phyloP scores from a whole-genome alignment of 2,113 vertebrate species.

The Macroglossus sobrinus region DNA sequence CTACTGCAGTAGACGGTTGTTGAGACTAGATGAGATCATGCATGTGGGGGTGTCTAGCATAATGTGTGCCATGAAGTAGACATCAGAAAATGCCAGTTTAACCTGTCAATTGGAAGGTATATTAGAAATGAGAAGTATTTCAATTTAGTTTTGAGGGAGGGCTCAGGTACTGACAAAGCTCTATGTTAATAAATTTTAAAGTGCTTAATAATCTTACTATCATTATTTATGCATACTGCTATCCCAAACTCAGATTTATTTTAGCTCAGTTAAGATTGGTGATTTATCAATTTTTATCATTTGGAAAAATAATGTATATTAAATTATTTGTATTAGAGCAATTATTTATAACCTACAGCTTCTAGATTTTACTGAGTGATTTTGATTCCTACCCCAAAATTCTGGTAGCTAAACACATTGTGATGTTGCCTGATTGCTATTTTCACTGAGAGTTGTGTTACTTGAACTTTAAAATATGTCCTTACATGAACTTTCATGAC shows the following conservation, averaged over 20 bases:
- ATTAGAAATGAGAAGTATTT: slow-evolving; percentile 15
- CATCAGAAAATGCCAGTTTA: background rate
- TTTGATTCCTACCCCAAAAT: background rate
- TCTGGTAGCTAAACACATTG: background rate
- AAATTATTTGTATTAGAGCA: slow-evolving; percentile 1
- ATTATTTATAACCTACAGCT: background rate
- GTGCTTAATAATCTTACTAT: background rate
- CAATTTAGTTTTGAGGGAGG: background rate
- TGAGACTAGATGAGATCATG: slow-evolving; percentile 8
- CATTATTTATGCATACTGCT: background rate
- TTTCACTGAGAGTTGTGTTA: slow-evolving; percentile 22
- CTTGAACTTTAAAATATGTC: background rate
- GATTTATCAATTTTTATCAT: background rate
- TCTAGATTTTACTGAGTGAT: background rate
- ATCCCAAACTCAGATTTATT: background rate
- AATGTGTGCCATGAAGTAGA: background rate
- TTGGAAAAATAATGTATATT: background rate
- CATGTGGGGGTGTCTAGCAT: background rate
- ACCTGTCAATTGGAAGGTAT: background rate
- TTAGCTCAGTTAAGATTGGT: background rate
- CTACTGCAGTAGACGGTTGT: background rate
- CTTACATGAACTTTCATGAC: background rate
- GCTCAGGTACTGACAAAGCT: background rate
- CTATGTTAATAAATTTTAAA: background rate
- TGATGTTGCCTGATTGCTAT: background rate